Percentiles rank a stretch among this genome's conserved stretches.
Conservation (phyloP, 1,140 invertebrate genomes). For the Heliconius himera region DNA sequence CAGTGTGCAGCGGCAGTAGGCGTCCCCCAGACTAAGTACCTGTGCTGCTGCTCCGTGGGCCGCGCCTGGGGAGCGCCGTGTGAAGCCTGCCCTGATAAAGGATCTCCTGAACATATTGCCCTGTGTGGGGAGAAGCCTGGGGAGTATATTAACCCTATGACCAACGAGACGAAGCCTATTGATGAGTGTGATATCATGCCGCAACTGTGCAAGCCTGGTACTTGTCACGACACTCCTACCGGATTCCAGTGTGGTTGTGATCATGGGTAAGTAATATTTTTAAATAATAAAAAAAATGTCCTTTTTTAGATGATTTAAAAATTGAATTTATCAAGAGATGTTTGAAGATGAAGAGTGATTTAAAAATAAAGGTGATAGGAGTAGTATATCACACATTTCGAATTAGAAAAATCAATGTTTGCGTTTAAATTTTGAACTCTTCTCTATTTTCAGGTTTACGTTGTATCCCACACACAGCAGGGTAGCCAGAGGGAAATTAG, state of each 20-base stretch:
- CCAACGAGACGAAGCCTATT: conserved; percentile 88
- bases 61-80: conserved; percentile 92
- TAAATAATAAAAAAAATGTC: no score
- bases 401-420: no score
- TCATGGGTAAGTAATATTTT: conserved; percentile 53
- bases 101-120: conserved; percentile 84
- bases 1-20: conserved; percentile 88
- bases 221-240: conserved; percentile 92
- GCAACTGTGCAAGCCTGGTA: conserved; percentile 91
- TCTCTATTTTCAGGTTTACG: no score
- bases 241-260: conserved; percentile 92
- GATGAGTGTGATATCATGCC: conserved; percentile 93
- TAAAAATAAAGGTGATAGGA: no score
- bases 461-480: no score
- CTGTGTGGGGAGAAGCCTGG: conserved; percentile 86
- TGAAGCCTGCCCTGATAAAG: conserved; percentile 87
- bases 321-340: no score
- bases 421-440: no score
- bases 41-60: conserved; percentile 95
- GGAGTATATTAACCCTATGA: conserved; percentile 89
- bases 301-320: no score
- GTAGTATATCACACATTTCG: no score
- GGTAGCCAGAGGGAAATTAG: no score
- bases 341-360: no score
- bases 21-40: conserved; percentile 89